phyloP scores from a whole-genome alignment of 1,140 invertebrate species.

The Xylocopa sonorina region DNA sequence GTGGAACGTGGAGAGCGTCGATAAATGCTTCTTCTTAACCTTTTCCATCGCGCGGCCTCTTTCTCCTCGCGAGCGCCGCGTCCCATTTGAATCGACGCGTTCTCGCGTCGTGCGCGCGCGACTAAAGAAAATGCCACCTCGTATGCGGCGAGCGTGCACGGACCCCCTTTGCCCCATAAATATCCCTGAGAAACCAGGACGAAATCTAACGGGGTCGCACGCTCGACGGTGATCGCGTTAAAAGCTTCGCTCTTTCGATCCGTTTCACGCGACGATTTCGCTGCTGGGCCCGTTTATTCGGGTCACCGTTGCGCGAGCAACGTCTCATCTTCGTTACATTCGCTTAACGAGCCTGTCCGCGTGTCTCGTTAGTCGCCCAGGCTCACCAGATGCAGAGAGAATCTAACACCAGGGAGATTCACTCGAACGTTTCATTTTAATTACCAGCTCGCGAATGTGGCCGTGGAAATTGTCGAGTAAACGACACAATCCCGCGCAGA shows the following conservation, averaged over 20 bases:
- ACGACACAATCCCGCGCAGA: too few species aligned
- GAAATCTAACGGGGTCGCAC: constrained; percentile 37
- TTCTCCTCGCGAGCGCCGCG: neutral
- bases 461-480: too few species aligned
- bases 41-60: neutral
- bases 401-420: too few species aligned
- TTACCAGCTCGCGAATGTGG: too few species aligned
- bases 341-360: constrained; percentile 1
- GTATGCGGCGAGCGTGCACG: constrained; percentile 16
- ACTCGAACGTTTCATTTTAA: too few species aligned
- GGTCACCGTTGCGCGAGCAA: constrained; percentile 24
- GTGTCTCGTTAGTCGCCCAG: too few species aligned
- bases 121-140: constrained; percentile 28
- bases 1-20: too few species aligned
- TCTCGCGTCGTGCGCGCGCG: neutral
- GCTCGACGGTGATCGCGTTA: neutral
- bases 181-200: constrained; percentile 42
- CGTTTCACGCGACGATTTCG: neutral
- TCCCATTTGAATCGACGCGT: neutral
- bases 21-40: constrained; percentile 36
- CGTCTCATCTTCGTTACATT: constrained; percentile 10
- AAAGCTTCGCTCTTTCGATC: neutral
- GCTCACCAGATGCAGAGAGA: too few species aligned
- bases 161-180: constrained; percentile 20
- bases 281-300: constrained; percentile 19